Percentiles rank a stretch among this genome's conserved stretches.
These are phyloP conservation scores for Tenrec ecaudatus DNA, from an alignment of 2,113 vertebrate genomes.

Conservation along the genomic window DNA sequence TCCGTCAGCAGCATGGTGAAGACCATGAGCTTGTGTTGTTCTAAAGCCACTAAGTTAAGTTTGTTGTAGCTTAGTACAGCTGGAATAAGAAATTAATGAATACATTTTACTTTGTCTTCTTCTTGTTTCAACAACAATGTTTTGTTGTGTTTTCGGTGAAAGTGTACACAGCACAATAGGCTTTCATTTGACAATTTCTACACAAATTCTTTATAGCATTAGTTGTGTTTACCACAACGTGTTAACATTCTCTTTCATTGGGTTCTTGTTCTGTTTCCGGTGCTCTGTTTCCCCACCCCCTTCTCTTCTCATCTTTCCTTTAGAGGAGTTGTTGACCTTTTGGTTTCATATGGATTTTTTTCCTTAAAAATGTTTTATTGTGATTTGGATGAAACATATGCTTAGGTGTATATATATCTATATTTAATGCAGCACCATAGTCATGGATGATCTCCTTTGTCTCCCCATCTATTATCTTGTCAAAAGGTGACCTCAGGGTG, in stretches of 20 bases:
- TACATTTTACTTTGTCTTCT: background rate
- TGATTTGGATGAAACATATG: background rate
- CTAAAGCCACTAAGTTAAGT: background rate
- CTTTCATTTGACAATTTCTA: background rate
- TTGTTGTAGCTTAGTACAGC: background rate
- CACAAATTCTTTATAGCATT: background rate
- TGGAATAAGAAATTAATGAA: background rate
- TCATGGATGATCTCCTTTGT: background rate
- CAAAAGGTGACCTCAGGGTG: background rate
- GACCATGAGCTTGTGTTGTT: too few species aligned
- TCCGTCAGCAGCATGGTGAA: background rate
- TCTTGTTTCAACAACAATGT: background rate
- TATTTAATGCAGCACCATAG: background rate
- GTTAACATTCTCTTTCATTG: background rate
- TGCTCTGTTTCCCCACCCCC: background rate
- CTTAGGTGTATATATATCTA: too few species aligned
- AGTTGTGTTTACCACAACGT: background rate
- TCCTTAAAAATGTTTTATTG: too few species aligned
- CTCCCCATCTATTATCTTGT: background rate
- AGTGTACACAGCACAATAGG: background rate
- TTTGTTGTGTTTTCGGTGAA: background rate
- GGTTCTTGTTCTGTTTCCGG: background rate
- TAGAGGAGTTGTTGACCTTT: background rate
- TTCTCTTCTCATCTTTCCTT: background rate
- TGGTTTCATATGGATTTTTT: background rate